Evolutionary conservation across 2,113 vertebrate genomes (phyloP).

Genomic region (Narcine bancroftii): DNA sequence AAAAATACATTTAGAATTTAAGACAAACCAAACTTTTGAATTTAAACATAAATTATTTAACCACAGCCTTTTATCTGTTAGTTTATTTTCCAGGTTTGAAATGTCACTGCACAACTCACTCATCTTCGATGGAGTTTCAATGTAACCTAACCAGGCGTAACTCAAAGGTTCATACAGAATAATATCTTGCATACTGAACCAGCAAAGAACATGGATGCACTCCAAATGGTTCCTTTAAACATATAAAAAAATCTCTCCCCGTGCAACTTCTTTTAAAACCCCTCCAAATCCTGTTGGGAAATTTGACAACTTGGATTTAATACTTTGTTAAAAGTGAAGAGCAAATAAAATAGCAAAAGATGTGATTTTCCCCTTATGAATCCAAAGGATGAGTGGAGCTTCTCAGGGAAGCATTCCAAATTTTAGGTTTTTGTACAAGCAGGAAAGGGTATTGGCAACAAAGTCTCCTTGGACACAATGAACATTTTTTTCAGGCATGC

Average conservation of each 20-base stretch:
- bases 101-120: not conserved
- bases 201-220: not conserved
- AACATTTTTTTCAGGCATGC: not conserved
- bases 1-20: slow-evolving; percentile 22
- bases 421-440: not conserved
- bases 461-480: not conserved
- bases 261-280: too few species aligned
- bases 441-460: not conserved
- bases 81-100: not conserved
- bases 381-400: not conserved
- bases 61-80: slow-evolving; percentile 27
- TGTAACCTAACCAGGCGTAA: not conserved
- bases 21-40: slow-evolving; percentile 2
- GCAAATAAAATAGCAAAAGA: not conserved
- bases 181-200: not conserved
- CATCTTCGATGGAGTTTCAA: not conserved
- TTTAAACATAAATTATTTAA: slow-evolving; percentile 35
- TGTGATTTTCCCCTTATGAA: not conserved
- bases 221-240: not conserved
- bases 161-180: not conserved
- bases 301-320: not conserved
- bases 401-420: not conserved
- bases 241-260: too few species aligned
- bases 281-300: not conserved
- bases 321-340: not conserved